Evolutionary conservation across 2,888 invertebrate genomes (phyloP).

Genomic region (Andrena camellia): DNA sequence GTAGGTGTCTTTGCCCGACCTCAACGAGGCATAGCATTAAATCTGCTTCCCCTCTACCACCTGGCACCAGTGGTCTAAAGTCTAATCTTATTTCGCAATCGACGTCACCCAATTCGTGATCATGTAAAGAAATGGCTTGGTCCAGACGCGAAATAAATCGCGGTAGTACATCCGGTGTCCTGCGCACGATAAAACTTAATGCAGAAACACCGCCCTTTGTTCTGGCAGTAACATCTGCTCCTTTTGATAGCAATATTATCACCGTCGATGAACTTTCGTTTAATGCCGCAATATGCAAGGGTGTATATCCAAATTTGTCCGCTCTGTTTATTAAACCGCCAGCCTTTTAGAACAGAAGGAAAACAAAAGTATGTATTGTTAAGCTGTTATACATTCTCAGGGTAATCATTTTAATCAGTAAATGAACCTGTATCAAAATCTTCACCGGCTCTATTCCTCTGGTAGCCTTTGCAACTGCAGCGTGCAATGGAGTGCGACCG

Average conservation of each 20-base stretch:
- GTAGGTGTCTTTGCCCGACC: slow-evolving; percentile 91
- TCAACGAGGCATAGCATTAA: slow-evolving; percentile 88
- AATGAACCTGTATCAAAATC: slow-evolving; percentile 78
- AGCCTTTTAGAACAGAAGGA: slow-evolving; percentile 83
- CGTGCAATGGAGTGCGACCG: slow-evolving; percentile 92
- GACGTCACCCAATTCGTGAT: slow-evolving; percentile 94
- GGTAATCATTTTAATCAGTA: slow-evolving; percentile 13
- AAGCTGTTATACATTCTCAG: not conserved
- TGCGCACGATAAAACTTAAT: slow-evolving; percentile 92
- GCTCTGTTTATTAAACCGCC: slow-evolving; percentile 91
- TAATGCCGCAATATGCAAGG: slow-evolving; percentile 93
- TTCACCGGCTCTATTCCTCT: slow-evolving; percentile 80
- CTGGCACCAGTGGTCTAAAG: slow-evolving; percentile 85
- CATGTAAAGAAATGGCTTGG: slow-evolving; percentile 91
- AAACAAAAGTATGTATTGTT: not conserved
- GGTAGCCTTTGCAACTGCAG: slow-evolving; percentile 91
- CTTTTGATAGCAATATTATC: slow-evolving; percentile 90
- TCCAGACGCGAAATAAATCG: slow-evolving; percentile 90
- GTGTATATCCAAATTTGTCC: slow-evolving; percentile 94
- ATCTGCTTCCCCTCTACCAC: slow-evolving; percentile 85
- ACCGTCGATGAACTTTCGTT: slow-evolving; percentile 93
- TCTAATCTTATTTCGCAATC: slow-evolving; percentile 93
- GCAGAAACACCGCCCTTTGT: slow-evolving; percentile 94
- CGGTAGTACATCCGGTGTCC: slow-evolving; percentile 93
- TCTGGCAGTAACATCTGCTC: slow-evolving; percentile 92